phyloP scores from a whole-genome alignment of 1,140 invertebrate genomes.

The Pomacea maculata region DNA sequence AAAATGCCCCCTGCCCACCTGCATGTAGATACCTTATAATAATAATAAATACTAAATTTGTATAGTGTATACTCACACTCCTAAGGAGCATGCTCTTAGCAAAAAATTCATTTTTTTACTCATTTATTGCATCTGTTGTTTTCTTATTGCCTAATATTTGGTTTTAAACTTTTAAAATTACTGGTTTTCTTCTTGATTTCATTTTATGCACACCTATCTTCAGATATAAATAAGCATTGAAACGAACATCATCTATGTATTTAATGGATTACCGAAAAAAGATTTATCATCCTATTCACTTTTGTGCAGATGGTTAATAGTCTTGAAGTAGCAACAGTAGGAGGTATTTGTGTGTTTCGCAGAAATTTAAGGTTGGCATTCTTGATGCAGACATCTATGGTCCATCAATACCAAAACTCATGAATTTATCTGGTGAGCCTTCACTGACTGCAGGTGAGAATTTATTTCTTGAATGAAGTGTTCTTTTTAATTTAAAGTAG shows the following conservation, averaged over 20 bases:
- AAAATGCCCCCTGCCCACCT: too few species aligned
- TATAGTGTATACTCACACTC: too few species aligned
- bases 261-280: not conserved
- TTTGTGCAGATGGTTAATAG: not conserved
- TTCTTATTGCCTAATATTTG: too few species aligned
- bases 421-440: conserved; percentile 73
- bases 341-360: conserved; percentile 15
- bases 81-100: too few species aligned
- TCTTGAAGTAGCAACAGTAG: too few species aligned
- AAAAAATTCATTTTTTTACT: too few species aligned
- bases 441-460: conserved; percentile 52
- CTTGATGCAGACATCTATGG: conserved; percentile 97
- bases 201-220: too few species aligned
- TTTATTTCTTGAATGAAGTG: not conserved
- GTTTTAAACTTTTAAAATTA: too few species aligned
- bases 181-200: too few species aligned
- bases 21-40: too few species aligned
- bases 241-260: not conserved
- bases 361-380: conserved; percentile 79
- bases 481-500: not conserved
- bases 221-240: not conserved
- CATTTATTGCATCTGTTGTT: too few species aligned
- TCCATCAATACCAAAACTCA: conserved; percentile 87
- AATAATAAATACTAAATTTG: too few species aligned
- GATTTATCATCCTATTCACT: not conserved